phyloP scores from a whole-genome alignment of 2,113 vertebrate species.

The Murina feae region DNA sequence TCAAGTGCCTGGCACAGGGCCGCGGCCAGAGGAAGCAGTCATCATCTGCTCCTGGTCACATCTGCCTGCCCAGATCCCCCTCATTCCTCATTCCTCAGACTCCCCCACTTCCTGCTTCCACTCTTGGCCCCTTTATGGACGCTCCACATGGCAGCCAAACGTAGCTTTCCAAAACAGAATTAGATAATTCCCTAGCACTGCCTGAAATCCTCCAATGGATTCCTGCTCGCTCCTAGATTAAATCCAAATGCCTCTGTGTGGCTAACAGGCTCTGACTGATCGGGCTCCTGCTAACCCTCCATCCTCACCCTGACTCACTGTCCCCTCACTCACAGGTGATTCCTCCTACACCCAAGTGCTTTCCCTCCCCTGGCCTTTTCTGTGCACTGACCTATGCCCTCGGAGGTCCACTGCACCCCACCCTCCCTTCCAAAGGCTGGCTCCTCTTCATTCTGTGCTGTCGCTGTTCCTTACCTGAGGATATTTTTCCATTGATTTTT shows the following conservation, averaged over 20 bases:
- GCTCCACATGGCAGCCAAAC: neutral
- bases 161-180: neutral
- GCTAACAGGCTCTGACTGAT: neutral
- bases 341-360: neutral
- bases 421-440: neutral
- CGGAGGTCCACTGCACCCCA: accelerated
- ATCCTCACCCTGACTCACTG: neutral
- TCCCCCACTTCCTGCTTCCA: neutral
- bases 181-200: neutral
- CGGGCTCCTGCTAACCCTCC: neutral
- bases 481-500: neutral
- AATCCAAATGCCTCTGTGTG: neutral
- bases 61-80: neutral
- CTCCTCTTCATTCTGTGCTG: neutral
- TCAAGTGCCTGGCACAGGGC: neutral
- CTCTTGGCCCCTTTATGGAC: neutral
- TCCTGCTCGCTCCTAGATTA: neutral
- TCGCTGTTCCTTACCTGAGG: neutral
- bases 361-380: neutral
- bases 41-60: neutral
- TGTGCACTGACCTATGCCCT: neutral
- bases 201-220: neutral
- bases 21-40: neutral
- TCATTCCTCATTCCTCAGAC: neutral
- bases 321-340: neutral